Conservation (phyloP, 1,140 invertebrate species). For the Drosophila miranda region DNA sequence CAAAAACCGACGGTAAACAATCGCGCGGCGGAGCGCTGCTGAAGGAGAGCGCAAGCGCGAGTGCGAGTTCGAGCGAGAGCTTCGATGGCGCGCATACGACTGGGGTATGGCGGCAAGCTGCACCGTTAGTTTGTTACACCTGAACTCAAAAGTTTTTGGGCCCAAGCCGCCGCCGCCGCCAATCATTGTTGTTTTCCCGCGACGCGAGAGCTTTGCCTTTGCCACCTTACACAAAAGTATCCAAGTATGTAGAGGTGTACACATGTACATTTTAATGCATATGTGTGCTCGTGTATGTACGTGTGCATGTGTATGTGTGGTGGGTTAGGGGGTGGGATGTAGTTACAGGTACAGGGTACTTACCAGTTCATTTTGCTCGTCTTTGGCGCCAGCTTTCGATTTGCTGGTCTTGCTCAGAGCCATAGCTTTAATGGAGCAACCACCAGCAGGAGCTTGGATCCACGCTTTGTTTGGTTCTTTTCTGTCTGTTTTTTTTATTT, state of each 20-base stretch:
- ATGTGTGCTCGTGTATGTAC: constrained; percentile 4
- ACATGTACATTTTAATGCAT: not conserved
- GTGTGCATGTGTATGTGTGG: not conserved
- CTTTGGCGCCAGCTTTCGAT: constrained; percentile 73
- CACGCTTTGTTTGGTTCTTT: not conserved
- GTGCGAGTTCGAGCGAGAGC: constrained; percentile 32
- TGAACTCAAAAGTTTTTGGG: constrained; percentile 46
- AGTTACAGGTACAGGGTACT: constrained; percentile 26
- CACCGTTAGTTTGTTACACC: constrained; percentile 80
- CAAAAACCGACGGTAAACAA: constrained; percentile 1
- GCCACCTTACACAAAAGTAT: constrained; percentile 39
- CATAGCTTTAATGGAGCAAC: constrained; percentile 36
- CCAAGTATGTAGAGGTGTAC: constrained; percentile 23
- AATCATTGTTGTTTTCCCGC: constrained; percentile 43
- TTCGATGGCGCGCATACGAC: constrained; percentile 73
- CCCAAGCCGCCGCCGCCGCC: constrained; percentile 6
- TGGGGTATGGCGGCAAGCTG: constrained; percentile 60
- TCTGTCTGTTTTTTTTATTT: not conserved
- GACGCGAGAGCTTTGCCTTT: constrained; percentile 32
- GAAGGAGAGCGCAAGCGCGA: constrained; percentile 16
- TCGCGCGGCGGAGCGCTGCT: constrained; percentile 9
- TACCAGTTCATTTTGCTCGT: constrained; percentile 74
- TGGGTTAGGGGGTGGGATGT: not conserved
- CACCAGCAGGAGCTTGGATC: constrained; percentile 3
- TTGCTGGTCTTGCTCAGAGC: constrained; percentile 69